Base-by-base conservation (phyloP, 2,797 vertebrate genomes). In the Eidolon dupreanum region DNA sequence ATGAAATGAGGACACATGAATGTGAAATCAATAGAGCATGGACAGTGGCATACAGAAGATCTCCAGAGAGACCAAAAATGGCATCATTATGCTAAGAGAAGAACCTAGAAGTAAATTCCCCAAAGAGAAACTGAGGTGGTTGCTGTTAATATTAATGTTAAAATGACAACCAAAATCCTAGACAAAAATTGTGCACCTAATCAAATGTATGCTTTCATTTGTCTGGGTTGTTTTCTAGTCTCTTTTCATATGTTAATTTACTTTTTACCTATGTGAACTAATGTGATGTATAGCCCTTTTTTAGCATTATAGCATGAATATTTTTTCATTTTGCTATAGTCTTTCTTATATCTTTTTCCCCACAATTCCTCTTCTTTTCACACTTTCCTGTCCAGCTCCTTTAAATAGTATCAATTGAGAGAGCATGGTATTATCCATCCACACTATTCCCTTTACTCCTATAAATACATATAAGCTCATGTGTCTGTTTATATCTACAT, bases 41-140 rank as follows among this genome's bases (percentile, higher is more conserved):
- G 31, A 28, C 5, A 0, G 43, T 33, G 10, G 49, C 15, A n/a
- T 2, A 0, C 8, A 31, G 33, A 15, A 5, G 2, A 8, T 46
- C 53, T n/a, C 57, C 57, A 11, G n/a, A 61, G 46, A 66, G 49
- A 38, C 24, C 41, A 33, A 0, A 24, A 59, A 41, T 2, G 6
- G 12, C 17, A 3, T 24, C 51, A 31, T 9, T 24, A 10, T 71
- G 13, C 36, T 6, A 13, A 22, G 12, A 22, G 10, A 63, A 68
- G 28, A 57, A 49, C 16, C 24, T 10, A 16, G 13, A 41, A 38
- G 57, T 36, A 53, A 46, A 46, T 55, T 38, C 33, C 24, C 22
- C 57, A 71, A 53, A n/a, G n/a, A 26, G 24, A 70, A 46, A 28
- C 20, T 8, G 33, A 61, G 55, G 33, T 8, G 20, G 43, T 20